A percentile compares a stretch with the other conserved stretches of the same genome.
These are phyloP conservation scores for Perccottus glenii DNA, from an alignment of 2,113 vertebrate genomes.

Conservation along the genomic window DNA sequence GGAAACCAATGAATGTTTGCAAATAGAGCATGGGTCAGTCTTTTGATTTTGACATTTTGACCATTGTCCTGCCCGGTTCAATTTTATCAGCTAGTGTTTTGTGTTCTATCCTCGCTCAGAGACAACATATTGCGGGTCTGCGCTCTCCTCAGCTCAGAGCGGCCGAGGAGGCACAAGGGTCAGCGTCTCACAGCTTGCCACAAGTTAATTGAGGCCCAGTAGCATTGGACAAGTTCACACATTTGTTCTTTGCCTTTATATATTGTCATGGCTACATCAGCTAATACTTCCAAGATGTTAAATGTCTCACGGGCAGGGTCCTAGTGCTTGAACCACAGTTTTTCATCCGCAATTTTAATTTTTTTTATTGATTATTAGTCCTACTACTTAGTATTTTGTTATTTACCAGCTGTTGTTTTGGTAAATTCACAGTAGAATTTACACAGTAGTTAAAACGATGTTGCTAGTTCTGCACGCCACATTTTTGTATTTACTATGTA, in stretches of 20 bases:
- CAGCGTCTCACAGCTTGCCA: conserved; percentile 60
- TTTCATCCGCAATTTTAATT: no score
- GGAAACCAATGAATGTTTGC: conserved; percentile 12
- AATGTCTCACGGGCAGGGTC: neutral
- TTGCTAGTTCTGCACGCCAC: no score
- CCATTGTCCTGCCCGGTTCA: neutral
- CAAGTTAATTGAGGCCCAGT: conserved; percentile 57
- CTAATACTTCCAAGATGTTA: neutral
- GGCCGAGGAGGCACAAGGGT: conserved; percentile 52
- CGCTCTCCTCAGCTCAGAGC: conserved; percentile 32
- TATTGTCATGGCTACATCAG: neutral
- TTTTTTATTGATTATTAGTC: no score
- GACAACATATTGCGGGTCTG: conserved; percentile 58
- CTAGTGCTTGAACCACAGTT: no score
- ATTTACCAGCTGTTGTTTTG: no score
- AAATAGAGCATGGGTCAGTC: neutral
- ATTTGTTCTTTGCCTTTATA: conserved; percentile 24
- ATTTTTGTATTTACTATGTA: no score
- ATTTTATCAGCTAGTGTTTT: neutral
- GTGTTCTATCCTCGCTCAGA: neutral
- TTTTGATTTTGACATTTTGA: neutral
- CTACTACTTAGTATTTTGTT: no score
- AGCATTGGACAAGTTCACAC: conserved; percentile 43
- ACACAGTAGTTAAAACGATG: no score
- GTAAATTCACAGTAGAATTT: no score